A percentile compares a stretch with the other conserved stretches of the same genome.
These are phyloP conservation scores for Homarus gammarus DNA, from an alignment of 2,888 invertebrate genomes.

Conservation along the genomic window DNA sequence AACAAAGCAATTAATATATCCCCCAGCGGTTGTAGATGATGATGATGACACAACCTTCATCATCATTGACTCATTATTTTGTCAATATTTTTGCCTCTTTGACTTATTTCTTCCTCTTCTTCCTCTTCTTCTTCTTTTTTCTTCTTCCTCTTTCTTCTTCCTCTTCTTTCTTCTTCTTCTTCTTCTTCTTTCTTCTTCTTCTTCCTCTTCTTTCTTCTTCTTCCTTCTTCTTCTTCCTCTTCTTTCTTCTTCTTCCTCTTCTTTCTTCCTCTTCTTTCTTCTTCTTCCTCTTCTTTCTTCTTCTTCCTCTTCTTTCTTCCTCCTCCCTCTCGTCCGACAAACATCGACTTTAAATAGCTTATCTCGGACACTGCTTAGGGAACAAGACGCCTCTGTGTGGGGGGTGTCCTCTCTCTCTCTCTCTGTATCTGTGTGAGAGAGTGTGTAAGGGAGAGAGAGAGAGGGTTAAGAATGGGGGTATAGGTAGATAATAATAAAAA, in stretches of 20 bases:
- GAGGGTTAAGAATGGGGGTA: no score
- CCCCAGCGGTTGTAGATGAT: no score
- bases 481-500: no score
- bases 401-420: constrained; percentile 33
- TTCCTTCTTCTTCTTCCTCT: background rate
- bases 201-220: background rate
- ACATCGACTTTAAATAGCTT: no score
- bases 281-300: constrained; percentile 30
- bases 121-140: background rate
- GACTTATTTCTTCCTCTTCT: no score
- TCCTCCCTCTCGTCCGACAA: constrained; percentile 39
- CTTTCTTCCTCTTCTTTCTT: constrained; percentile 15
- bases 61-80: no score
- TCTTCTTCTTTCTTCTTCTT: background rate
- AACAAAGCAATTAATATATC: no score
- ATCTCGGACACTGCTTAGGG: no score
- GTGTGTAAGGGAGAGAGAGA: no score
- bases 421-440: constrained; percentile 34
- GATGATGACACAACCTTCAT: no score
- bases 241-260: background rate
- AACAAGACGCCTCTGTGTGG: no score
- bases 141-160: background rate
- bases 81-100: no score
- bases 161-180: background rate
- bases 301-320: background rate